Evolutionary conservation across 2,888 invertebrate genomes (phyloP), one percentile per base, ranked within the genome.

Genomic region (Pachycephus smyrnensis): DNA sequence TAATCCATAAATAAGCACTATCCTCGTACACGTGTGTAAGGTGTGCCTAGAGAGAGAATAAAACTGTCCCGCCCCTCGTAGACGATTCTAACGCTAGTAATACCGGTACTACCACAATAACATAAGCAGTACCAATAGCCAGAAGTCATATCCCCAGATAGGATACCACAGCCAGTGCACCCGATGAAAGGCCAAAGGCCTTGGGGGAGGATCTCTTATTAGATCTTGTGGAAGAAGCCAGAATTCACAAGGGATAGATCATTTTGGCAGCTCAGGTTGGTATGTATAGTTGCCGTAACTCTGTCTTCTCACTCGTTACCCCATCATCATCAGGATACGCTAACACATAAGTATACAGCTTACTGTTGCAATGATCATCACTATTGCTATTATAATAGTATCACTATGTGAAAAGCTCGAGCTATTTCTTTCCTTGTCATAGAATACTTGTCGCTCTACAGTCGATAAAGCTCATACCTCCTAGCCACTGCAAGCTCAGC

Each of bases 1-100:
- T 87, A 87, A 87, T 89, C 89, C 87, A 86, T 86, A 89, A 89
- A 90, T 89, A 90, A 89, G 85, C 81, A 80, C 78, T 82, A 80
- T 82, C 83, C 82, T 82, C 79, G 80, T 81, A 36, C 33, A 55
- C 32, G 68, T 69, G 68, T 74, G 68, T 23, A 55, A 55, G 23
- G 23, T 9, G 23, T 55, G 15, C 23, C 55, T 55, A 23, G 23
- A 55, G 55, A 23, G 23, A 55, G 55, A 55, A 55, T 55, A 55
- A 55, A 55, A 55, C 23, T 55, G 55, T 23, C 15, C 23, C 55
- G 23, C 23, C 55, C 23, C 55, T 23, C 9, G 23, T 55, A 55
- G 55, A 23, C 55, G 6, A 55, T 55, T 55, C 55, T 23, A 55
- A 23, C 23, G 55, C 23, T 55, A 55, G 6, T 55, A 55, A 55